Evolutionary conservation across 2,113 vertebrate genomes (phyloP), one percentile per base, ranked within the genome.

Genomic region (Stegostoma tigrinum): DNA sequence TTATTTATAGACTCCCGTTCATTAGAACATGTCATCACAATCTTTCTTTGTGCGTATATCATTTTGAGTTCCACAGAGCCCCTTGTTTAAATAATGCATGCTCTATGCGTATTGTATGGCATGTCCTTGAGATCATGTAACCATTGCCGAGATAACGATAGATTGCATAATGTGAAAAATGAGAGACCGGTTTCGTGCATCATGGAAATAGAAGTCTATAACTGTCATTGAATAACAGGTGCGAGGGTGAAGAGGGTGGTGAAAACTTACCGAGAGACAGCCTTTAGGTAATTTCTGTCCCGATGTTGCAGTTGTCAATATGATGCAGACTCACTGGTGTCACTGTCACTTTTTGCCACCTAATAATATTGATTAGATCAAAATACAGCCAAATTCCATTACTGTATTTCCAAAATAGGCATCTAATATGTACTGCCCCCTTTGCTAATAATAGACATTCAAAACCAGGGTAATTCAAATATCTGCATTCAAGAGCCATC

Each of bases 201-300:
- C 96, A 96, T 97, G 96, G 96, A 98, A 97, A 97, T 91, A 97
- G 95, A 96, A 89, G 95, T 96, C 96, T 96, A 27, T 95, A 96
- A 96, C 96, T 97, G 97, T 96, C 91, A 91, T 64, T 96, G 96
- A 95, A 85, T 64, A 97, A 96, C 97, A 97, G 97, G 96, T 97
- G 96, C 24, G 96, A 91, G 23, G 83, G 96, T 96, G 96, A 70
- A 52, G 96, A 48, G 96, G 96, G 96, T 96, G 91, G 89, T 96
- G 95, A 95, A 95, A 90, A 68, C 90, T 91, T 95, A 75, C 68
- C 19, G 45, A 95, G 93, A 72, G 68, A 52, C 45, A 8, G 27
- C 10, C 70, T 95, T 48, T 52, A 52, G 68, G 42, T 38, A 38
- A 64, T 64, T 67, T 93, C 61, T 66, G 61, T 66, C 19, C 61